phyloP scores from a whole-genome alignment of 2,797 vertebrate species.

The Sus cebifrons region DNA sequence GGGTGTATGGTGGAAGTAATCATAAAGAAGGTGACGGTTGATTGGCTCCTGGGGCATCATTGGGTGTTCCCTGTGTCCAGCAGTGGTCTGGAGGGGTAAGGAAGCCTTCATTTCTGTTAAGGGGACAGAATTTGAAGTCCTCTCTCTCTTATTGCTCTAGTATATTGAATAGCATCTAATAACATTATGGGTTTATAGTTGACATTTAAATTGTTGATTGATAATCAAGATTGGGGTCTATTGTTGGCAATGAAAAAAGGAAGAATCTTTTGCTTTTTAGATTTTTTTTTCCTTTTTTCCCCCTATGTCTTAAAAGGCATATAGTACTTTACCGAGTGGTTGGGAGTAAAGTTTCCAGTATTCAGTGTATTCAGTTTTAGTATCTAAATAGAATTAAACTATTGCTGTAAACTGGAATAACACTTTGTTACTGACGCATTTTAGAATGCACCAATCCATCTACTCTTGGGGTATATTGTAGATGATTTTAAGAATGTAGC shows the following conservation, averaged over 20 bases:
- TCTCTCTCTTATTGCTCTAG: background rate
- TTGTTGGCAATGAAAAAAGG: constrained; percentile 43
- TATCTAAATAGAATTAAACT: constrained; percentile 45
- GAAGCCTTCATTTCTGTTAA: constrained; percentile 33
- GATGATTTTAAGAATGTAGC: constrained; percentile 22
- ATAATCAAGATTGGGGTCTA: background rate
- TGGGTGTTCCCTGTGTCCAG: background rate
- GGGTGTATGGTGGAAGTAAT: background rate
- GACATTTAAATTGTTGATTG: constrained; percentile 12
- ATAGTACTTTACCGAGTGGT: background rate
- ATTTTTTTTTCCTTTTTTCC: constrained; percentile 22
- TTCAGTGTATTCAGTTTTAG: constrained; percentile 43
- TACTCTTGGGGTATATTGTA: background rate
- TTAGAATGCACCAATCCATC: background rate
- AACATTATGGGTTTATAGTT: constrained; percentile 32
- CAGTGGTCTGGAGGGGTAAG: background rate
- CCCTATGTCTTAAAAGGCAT: background rate
- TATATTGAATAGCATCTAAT: background rate
- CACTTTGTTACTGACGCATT: background rate
- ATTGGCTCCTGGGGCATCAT: background rate
- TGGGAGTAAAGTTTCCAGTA: constrained; percentile 27
- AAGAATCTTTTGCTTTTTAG: background rate
- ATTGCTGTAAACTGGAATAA: constrained; percentile 55
- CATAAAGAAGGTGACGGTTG: background rate
- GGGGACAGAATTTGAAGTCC: background rate